Percentiles rank a stretch among this genome's conserved stretches.
phyloP scores from a whole-genome alignment of 2,797 vertebrate genomes.

The Taenioides sp. region DNA sequence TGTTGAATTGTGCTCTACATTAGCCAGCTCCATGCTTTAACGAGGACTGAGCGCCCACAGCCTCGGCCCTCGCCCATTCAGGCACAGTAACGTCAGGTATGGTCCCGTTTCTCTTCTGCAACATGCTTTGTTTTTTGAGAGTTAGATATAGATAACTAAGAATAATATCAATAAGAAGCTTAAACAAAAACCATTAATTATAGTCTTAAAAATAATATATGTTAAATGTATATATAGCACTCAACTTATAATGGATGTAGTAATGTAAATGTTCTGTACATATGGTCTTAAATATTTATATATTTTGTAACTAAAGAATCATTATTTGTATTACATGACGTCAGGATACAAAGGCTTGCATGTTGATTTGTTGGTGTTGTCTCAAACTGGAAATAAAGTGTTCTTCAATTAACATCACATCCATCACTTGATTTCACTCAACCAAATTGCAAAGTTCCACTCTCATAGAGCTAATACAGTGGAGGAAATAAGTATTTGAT shows the following conservation, averaged over 20 bases:
- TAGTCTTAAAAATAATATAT: constrained; percentile 66
- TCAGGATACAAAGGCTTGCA: constrained; percentile 81
- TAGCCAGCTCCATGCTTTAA: constrained; percentile 76
- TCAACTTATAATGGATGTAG: constrained; percentile 85
- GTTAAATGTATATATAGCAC: constrained; percentile 81
- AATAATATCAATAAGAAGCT: constrained; percentile 55
- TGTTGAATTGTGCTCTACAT: constrained; percentile 75
- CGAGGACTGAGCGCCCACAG: constrained; percentile 65
- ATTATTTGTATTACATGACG: constrained; percentile 84
- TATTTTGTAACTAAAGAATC: constrained; percentile 86
- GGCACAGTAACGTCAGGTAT: constrained; percentile 81
- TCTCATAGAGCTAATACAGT: neutral
- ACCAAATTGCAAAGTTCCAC: neutral
- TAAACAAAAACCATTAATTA: constrained; percentile 60
- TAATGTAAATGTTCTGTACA: constrained; percentile 85
- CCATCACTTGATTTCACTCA: neutral
- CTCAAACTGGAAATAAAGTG: constrained; percentile 81
- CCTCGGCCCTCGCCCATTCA: constrained; percentile 76
- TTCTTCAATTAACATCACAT: constrained; percentile 70
- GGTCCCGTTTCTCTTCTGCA: constrained; percentile 81
- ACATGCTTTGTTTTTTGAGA: constrained; percentile 78
- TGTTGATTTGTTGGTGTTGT: constrained; percentile 80
- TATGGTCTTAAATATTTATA: constrained; percentile 86
- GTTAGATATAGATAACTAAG: constrained; percentile 72
- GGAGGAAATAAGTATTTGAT: too few relatives aligned